Percentiles rank a stretch among this genome's conserved stretches.
phyloP scores from a whole-genome alignment of 2,113 vertebrate genomes.

The Rostratula benghalensis region DNA sequence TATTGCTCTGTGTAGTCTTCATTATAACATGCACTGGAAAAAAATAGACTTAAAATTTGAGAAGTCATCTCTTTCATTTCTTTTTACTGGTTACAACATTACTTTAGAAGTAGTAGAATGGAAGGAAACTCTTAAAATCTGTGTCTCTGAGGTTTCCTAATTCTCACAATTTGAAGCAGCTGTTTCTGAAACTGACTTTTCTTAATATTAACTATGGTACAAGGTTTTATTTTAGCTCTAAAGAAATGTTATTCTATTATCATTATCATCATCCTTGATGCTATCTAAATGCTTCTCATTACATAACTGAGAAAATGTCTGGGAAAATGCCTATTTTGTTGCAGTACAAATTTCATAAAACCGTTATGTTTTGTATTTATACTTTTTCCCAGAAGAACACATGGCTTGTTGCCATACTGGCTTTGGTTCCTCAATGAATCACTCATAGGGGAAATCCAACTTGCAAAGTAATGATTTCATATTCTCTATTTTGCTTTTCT shows the following conservation, averaged over 20 bases:
- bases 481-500: not conserved
- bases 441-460: constrained; percentile 23
- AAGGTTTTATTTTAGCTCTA: not conserved
- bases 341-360: not conserved
- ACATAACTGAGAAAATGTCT: not conserved
- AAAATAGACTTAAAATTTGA: not conserved
- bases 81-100: not conserved
- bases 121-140: not conserved
- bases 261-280: not conserved
- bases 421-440: constrained; percentile 20
- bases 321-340: not conserved
- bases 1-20: not conserved
- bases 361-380: not conserved
- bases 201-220: not conserved
- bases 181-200: not conserved
- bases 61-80: not conserved
- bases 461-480: constrained; percentile 17
- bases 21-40: not conserved
- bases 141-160: not conserved
- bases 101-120: not conserved
- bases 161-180: not conserved
- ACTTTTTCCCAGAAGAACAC: not conserved
- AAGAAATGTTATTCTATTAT: not conserved
- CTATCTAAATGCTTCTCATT: not conserved
- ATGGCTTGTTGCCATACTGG: not conserved